Evolutionary conservation across 2,113 vertebrate genomes (phyloP).

Genomic region (Anoplopoma fimbria): DNA sequence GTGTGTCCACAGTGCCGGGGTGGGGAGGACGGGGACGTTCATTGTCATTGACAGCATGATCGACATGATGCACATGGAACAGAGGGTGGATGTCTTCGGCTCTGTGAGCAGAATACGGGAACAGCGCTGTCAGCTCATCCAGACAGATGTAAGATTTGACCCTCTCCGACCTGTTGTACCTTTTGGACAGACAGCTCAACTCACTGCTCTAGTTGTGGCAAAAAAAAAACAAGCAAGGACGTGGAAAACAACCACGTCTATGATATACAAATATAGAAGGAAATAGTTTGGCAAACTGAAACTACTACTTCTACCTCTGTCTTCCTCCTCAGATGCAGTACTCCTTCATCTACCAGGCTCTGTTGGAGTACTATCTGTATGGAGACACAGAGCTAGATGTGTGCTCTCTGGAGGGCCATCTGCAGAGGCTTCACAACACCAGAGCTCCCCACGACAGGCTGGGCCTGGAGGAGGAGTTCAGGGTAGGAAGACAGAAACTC

Average conservation of each 20-base stretch:
- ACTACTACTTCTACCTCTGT: conserved; percentile 28
- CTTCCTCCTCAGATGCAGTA: conserved; percentile 92
- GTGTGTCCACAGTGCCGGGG: conserved; percentile 87
- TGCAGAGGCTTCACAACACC: conserved; percentile 90
- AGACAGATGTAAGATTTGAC: conserved; percentile 94
- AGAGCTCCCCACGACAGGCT: conserved; percentile 89
- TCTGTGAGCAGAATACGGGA: conserved; percentile 94
- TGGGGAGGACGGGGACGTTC: conserved; percentile 97
- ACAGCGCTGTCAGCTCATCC: conserved; percentile 98
- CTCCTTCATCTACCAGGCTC: conserved; percentile 98
- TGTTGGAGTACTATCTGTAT: conserved; percentile 96
- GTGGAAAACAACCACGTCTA: conserved; percentile 21
- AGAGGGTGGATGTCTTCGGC: conserved; percentile 92
- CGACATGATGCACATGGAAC: conserved; percentile 94
- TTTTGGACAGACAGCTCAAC: conserved; percentile 71
- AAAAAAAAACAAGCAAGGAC: conserved; percentile 70
- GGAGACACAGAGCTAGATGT: conserved; percentile 98
- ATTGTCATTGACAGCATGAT: conserved; percentile 98
- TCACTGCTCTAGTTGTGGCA: conserved; percentile 39
- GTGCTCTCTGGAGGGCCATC: conserved; percentile 95
- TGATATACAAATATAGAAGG: conserved; percentile 44
- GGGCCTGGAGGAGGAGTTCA: conserved; percentile 97
- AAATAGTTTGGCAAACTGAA: conserved; percentile 60
- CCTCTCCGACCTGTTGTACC: conserved; percentile 63
- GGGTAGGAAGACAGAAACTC: conserved; percentile 82